Evolutionary conservation across 2,888 invertebrate species (phyloP), one percentile per base, ranked within the genome.

Genomic region (Orchesellides sinensis): DNA sequence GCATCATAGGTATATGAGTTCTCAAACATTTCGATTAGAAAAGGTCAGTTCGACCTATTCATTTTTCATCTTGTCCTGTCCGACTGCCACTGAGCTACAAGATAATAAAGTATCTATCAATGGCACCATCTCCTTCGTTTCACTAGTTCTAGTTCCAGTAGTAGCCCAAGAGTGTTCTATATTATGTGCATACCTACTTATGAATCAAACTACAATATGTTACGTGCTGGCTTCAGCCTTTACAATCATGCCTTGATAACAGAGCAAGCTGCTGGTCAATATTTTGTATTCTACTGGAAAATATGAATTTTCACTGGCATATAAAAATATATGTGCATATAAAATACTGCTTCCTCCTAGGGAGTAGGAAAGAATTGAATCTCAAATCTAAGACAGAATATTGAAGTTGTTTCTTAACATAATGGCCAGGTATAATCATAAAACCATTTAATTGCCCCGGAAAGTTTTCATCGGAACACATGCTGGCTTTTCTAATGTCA

Each of bases 11-110:
- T 21, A 6, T 52, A 21, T 21, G 19, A 2, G 23, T 19, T 54
- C 8, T 54, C 21, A 54, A 54, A 54, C 10, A 54, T 47, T 78
- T 56, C 75, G 69, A 80, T 83, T 85, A 83, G 69, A 83, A 83
- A 84, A 86, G 84, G 84, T 86, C 85, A 84, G 83, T 83, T 84
- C 80, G 66, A 63, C 72, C 77, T 81, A 69, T 82, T 81, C 83
- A 86, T 84, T 84, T 84, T 84, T 86, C 86, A 86, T 86, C 82
- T 82, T 82, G 54, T 61, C 63, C 75, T 70, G 82, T 82, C 82
- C 65, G 75, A 69, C 82, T 75, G 75, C 70, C 82, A 82, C 82
- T 82, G 82, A 59, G 70, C 65, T 75, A 75, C 70, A 75, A 49
- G 65, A 77, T 69, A 74, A 82, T 82, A 82, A 82, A 82, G 65